Conservation (phyloP, 2,113 vertebrate species). For the Lonchura striata region DNA sequence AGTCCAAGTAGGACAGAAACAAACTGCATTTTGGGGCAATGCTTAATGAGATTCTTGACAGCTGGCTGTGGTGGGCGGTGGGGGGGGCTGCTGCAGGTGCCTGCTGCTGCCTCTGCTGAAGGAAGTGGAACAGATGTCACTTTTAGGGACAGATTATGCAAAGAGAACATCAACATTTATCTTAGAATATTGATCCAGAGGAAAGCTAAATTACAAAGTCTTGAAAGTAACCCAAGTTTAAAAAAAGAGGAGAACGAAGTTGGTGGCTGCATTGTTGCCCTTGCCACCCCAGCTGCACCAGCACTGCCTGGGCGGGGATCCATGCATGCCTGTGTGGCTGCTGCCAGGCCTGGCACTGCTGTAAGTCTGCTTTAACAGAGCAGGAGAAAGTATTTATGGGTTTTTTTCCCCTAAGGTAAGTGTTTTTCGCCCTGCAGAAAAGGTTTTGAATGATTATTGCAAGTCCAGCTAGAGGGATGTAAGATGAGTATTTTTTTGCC, state of each 20-base stretch:
- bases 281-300: accelerated
- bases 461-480: not conserved
- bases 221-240: not conserved
- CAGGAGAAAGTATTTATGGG: not conserved
- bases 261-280: not conserved
- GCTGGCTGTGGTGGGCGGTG: not conserved
- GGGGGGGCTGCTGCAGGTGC: not conserved
- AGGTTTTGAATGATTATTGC: not conserved
- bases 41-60: not conserved
- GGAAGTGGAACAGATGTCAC: conserved; percentile 1
- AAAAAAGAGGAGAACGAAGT: not conserved
- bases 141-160: not conserved
- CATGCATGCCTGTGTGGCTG: accelerated
- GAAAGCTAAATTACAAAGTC: not conserved
- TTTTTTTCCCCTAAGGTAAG: not conserved
- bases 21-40: not conserved
- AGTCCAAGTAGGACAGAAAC: not conserved
- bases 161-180: not conserved
- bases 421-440: not conserved
- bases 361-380: not conserved
- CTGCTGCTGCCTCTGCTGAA: not conserved
- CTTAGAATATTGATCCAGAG: not conserved
- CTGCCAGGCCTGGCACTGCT: not conserved
- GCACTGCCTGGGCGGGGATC: accelerated
- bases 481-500: not conserved